Evolutionary conservation across 2,888 invertebrate species (phyloP).

Genomic region (Xanthorhoe designata): DNA sequence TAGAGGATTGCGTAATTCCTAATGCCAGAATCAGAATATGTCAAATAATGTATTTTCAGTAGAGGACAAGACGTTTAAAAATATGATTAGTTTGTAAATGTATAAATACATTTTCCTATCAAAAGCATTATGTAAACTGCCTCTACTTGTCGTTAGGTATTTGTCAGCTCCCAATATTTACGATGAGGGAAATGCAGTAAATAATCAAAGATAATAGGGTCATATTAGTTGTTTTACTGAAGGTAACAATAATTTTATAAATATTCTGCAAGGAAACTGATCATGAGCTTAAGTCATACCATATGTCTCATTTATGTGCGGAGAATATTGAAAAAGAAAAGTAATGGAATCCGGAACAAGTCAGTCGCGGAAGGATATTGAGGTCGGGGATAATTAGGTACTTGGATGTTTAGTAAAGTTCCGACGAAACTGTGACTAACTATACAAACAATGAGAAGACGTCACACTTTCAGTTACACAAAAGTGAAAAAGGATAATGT

Average conservation of each 20-base stretch:
- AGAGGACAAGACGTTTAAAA: no score
- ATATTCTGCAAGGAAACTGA: slow-evolving; percentile 33
- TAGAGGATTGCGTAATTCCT: background rate
- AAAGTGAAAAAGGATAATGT: slow-evolving; percentile 4
- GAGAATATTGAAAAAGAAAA: slow-evolving; percentile 35
- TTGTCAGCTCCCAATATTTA: slow-evolving; percentile 6
- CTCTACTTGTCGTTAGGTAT: background rate
- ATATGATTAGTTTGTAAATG: background rate
- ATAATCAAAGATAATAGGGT: slow-evolving; percentile 26
- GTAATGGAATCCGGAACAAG: slow-evolving; percentile 41
- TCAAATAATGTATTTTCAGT: no score
- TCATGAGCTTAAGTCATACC: slow-evolving; percentile 31
- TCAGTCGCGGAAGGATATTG: slow-evolving; percentile 50
- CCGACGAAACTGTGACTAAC: slow-evolving; percentile 57
- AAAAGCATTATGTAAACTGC: background rate
- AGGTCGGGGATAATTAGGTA: slow-evolving; percentile 51
- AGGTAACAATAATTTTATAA: slow-evolving; percentile 29
- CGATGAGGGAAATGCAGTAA: slow-evolving; percentile 25
- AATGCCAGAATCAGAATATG: no score
- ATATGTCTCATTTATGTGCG: slow-evolving; percentile 30
- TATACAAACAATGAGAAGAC: slow-evolving; percentile 27
- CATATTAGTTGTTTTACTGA: slow-evolving; percentile 29
- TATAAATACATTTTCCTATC: background rate
- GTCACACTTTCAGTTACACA: slow-evolving; percentile 30
- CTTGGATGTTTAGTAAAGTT: slow-evolving; percentile 39